A percentile compares a stretch with the other conserved stretches of the same genome.
Conservation (phyloP, 2,888 invertebrate genomes). For the Mythimna impura region DNA sequence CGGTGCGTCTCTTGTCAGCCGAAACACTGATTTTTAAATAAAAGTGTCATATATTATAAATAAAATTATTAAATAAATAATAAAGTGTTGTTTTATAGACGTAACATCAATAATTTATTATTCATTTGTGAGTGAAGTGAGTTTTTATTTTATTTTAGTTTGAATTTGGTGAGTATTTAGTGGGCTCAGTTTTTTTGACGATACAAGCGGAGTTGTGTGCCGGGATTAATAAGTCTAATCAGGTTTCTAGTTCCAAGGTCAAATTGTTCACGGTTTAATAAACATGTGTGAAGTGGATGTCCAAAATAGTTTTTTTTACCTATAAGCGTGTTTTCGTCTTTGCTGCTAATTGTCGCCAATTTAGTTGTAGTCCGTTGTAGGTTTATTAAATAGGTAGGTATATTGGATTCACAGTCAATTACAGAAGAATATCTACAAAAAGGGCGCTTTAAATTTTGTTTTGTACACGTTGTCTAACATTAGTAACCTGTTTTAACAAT, state of each 20-base stretch:
- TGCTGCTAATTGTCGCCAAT: not conserved
- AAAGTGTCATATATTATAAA: not conserved
- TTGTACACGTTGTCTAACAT: not conserved
- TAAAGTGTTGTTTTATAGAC: not conserved
- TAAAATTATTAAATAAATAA: conserved; percentile 1
- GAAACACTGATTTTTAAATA: not conserved
- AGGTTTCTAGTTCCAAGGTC: not conserved
- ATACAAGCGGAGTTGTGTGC: not conserved
- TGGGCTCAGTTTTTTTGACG: not conserved
- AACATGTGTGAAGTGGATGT: not conserved
- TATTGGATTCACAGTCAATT: no score
- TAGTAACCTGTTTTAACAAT: not conserved
- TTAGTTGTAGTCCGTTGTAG: not conserved
- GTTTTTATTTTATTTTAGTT: not conserved
- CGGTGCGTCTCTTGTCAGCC: not conserved
- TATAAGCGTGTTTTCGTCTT: not conserved
- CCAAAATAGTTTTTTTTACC: not conserved
- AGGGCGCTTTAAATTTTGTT: not conserved
- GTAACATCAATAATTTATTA: not conserved
- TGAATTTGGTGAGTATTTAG: conserved; percentile 21
- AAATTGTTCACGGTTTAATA: not conserved
- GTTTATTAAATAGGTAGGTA: no score
- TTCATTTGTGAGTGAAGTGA: conserved; percentile 7
- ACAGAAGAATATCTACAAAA: not conserved
- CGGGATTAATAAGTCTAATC: conserved; percentile 5